A percentile compares a stretch with the other conserved stretches of the same genome.
These are phyloP conservation scores for Lepus oiostolus DNA, from an alignment of 2,797 vertebrate genomes.

Conservation along the genomic window DNA sequence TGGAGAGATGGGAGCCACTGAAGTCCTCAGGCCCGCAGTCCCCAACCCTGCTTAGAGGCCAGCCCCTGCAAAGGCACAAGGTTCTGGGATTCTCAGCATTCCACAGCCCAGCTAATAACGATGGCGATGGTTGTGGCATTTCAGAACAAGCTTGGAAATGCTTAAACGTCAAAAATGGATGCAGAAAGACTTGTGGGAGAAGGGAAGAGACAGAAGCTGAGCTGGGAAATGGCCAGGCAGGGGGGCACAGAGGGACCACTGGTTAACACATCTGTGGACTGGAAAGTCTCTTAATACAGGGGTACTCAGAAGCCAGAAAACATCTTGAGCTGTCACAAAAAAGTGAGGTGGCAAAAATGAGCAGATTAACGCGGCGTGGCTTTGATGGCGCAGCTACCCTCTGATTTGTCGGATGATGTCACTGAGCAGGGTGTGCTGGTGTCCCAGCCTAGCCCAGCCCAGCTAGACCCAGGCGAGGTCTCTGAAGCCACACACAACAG, in stretches of 20 bases:
- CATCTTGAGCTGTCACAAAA: constrained; percentile 58
- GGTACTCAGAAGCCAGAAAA: constrained; percentile 57
- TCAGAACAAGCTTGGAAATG: constrained; percentile 61
- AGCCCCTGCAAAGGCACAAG: constrained; percentile 48
- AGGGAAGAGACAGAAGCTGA: constrained; percentile 46
- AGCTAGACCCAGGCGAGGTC: neutral
- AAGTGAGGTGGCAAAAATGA: constrained; percentile 62
- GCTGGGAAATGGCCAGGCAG: neutral
- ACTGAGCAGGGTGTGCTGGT: neutral
- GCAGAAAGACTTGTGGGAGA: constrained; percentile 60
- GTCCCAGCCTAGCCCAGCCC: neutral
- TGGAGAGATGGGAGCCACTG: neutral
- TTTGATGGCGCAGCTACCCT: constrained; percentile 57
- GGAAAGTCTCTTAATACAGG: constrained; percentile 38
- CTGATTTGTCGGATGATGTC: neutral
- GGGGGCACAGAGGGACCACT: neutral
- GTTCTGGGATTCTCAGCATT: constrained; percentile 63
- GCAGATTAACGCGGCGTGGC: constrained; percentile 3
- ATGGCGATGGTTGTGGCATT: constrained; percentile 67
- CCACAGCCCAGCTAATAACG: constrained; percentile 52
- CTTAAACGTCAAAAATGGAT: constrained; percentile 55
- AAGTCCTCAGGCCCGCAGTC: too few relatives aligned
- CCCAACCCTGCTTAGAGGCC: neutral
- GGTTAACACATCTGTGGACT: neutral
- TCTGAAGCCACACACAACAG: neutral